These are phyloP conservation scores for Petrocephalus sullivani DNA, from an alignment of 2,797 vertebrate species.

Conservation along the genomic window DNA sequence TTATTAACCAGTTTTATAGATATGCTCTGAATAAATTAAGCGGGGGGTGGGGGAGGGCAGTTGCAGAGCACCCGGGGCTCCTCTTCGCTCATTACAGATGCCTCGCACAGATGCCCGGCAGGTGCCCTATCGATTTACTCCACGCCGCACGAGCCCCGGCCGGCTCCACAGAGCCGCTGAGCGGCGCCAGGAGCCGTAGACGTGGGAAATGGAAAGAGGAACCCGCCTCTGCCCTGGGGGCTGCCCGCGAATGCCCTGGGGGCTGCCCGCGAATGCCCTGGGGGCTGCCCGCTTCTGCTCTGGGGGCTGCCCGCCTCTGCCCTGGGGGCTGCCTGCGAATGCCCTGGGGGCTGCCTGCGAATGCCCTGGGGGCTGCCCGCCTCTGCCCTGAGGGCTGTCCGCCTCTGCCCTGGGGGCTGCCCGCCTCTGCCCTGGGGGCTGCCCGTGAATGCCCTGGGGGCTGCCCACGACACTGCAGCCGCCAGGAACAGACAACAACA, in stretches of 20 bases:
- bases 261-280: too few species aligned
- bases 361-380: too few species aligned
- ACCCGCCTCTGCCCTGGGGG: background rate
- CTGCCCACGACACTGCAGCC: background rate
- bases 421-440: too few species aligned
- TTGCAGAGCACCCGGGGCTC: background rate
- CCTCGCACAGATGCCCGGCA: background rate
- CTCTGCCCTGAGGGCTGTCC: background rate
- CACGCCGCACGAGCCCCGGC: background rate
- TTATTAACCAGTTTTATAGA: conserved; percentile 15
- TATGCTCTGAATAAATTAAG: conserved; percentile 12
- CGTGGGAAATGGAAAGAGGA: background rate
- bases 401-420: background rate
- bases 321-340: too few species aligned
- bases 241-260: background rate
- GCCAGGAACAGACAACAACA: background rate
- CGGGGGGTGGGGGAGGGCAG: background rate
- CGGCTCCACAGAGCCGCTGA: background rate
- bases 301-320: background rate
- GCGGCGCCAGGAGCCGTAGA: background rate
- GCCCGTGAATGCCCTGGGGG: background rate
- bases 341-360: too few species aligned
- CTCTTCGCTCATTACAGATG: conserved; percentile 5
- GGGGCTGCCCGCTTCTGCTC: background rate
- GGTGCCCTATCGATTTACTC: conserved; percentile 1